Evolutionary conservation across 2,113 vertebrate genomes (phyloP).

Genomic region (Hystrix cristata): DNA sequence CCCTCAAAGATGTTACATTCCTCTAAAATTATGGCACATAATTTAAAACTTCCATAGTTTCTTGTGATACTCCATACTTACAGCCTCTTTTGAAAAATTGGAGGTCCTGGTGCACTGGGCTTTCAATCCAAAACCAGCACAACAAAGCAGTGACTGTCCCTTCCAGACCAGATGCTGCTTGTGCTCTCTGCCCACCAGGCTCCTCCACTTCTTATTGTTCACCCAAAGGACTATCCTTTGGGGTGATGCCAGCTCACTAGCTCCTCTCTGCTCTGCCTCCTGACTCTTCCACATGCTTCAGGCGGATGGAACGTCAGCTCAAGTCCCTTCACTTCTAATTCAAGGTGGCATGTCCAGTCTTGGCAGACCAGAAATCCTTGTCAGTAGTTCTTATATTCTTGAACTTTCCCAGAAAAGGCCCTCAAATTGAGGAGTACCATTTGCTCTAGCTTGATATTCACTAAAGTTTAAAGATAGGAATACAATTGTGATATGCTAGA

Average conservation of each 20-base stretch:
- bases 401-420: not conserved
- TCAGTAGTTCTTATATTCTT: not conserved
- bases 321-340: not conserved
- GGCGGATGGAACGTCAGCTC: not conserved
- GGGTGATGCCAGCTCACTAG: not conserved
- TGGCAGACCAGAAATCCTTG: not conserved
- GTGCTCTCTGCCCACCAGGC: not conserved
- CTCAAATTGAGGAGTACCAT: not conserved
- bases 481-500: not conserved
- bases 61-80: not conserved
- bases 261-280: not conserved
- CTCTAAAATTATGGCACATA: not conserved
- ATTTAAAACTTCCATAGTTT: not conserved
- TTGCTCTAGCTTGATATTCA: not conserved
- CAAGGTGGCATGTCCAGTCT: not conserved
- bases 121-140: not conserved
- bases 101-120: not conserved
- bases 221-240: not conserved
- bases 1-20: not conserved
- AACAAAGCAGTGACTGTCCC: rapidly evolving
- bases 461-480: not conserved
- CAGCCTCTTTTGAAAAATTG: not conserved
- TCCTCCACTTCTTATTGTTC: not conserved
- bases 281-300: not conserved
- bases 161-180: not conserved